Evolutionary conservation across 2,797 vertebrate genomes (phyloP), one percentile per base, ranked within the genome.

Genomic region (Sebastes cheni): DNA sequence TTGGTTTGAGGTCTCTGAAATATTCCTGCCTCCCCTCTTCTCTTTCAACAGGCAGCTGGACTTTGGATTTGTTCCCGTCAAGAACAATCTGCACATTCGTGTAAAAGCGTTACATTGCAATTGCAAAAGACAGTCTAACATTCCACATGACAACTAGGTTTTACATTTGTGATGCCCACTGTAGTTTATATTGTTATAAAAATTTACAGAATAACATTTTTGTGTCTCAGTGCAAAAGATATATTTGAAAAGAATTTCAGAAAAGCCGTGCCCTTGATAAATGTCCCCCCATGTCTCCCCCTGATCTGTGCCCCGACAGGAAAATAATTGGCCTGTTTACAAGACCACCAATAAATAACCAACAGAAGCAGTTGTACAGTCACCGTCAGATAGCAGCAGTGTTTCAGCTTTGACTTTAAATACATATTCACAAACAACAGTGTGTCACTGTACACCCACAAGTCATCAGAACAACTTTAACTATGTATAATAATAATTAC

Each of bases 191-290:
- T 85, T 84, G 85, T 92, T 96, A 94, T 95, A 95, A 95, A 96
- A 96, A 93, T 94, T 50, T 95, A 95, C 93, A 95, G 92, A 94
- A 94, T 92, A 94, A 96, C 93, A 94, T 95, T 95, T 94, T 94
- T 95, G 94, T 96, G 94, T 96, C 95, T 96, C 94, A 95, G 95
- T 96, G 95, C 95, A 96, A 96, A 95, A 95, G 89, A 95, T 95
- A 94, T 93, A 93, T 91, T 92, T 59, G 79, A 93, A 95, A 93
- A 88, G 86, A 94, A 93, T 83, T 90, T 88, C 83, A 91, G 88
- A 89, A 92, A 94, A 94, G 89, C 93, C 84, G 90, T 94, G 93
- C 94, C 93, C 92, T 94, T 93, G 86, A 80, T 91, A 79, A 88
- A 89, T 75, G 79, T 70, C 69, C 29, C 13, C 69, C 70, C 10